Evolutionary conservation across 2,888 invertebrate species (phyloP), one percentile per base, ranked within the genome.

Genomic region (Philereme vetulata): DNA sequence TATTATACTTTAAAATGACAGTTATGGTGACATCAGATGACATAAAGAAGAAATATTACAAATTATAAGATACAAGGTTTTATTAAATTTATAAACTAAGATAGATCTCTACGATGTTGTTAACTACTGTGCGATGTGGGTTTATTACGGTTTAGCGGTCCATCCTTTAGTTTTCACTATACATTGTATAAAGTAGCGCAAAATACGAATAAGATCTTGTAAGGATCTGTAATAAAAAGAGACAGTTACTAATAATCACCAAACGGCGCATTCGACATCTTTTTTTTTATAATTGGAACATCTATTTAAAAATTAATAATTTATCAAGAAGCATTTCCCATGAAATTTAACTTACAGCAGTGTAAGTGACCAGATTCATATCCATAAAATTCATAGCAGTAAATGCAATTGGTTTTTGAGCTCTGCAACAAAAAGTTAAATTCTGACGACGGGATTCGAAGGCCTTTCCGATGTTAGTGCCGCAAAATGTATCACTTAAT

Each of bases 331-430:
- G 21, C 21, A 38, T 38, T 38, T 38, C 1, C 38, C 38, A 38
- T 8, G 8, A 21, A 7, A 21, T 46, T 8, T 1, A 43, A 76
- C 85, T 86, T 79, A 92, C 91, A 75, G 86, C 76, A 10, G 87
- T 84, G 71, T 89, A 91, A 1, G 90, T 91, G 0, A 85, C 81
- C 0, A 90, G 81, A 4, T 85, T 85, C 52, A 92, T 88, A 64
- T 89, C 82, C 6, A 90, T 91, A 57, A 90, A 91, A 56, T 86
- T 86, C 90, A 90, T 87, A 38, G 91, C 88, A 35, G 92, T 91
- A 62, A 92, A 90, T 0, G 89, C 89, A 60, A 89, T 82, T 5
- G 87, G 86, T 64, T 88, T 87, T 70, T 88, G 92, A 9, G 90
- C 81, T 70, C 92, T 91, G 84, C 64, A 82, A 80, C 44, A 45